These are phyloP conservation scores for Natrix natrix DNA, from an alignment of 2,797 vertebrate species.

Conservation along the genomic window DNA sequence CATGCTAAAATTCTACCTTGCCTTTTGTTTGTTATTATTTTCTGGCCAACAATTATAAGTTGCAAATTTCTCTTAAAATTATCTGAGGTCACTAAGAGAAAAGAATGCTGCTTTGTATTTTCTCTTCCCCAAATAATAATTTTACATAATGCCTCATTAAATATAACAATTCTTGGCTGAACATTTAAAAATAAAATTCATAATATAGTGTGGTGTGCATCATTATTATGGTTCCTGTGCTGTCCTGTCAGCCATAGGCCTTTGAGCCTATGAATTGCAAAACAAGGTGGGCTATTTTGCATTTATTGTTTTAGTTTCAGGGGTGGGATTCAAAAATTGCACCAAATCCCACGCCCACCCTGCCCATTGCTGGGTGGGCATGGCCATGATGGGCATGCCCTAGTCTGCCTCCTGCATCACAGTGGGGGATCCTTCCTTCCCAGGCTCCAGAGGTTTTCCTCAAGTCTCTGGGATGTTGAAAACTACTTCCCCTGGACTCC, in stretches of 20 bases:
- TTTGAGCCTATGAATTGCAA: background rate
- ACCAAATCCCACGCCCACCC: no score
- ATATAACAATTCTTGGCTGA: background rate
- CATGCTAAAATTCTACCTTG: background rate
- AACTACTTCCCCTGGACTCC: no score
- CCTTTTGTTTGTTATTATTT: background rate
- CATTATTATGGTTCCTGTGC: background rate
- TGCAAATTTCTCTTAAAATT: background rate
- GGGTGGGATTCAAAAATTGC: no score
- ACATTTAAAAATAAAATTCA: background rate
- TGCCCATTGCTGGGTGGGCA: no score
- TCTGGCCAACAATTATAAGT: background rate
- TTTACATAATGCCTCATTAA: background rate
- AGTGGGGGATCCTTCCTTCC: no score
- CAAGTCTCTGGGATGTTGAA: no score
- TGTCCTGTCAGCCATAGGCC: background rate
- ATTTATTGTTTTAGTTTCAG: background rate
- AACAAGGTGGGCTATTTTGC: background rate
- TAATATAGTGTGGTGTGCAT: background rate
- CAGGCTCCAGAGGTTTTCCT: no score
- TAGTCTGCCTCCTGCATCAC: no score
- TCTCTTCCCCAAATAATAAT: background rate
- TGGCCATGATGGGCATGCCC: no score
- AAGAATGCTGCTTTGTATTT: background rate
- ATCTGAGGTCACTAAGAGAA: background rate